phyloP scores from a whole-genome alignment of 1,140 invertebrate species.

The Plodia interpunctella region DNA sequence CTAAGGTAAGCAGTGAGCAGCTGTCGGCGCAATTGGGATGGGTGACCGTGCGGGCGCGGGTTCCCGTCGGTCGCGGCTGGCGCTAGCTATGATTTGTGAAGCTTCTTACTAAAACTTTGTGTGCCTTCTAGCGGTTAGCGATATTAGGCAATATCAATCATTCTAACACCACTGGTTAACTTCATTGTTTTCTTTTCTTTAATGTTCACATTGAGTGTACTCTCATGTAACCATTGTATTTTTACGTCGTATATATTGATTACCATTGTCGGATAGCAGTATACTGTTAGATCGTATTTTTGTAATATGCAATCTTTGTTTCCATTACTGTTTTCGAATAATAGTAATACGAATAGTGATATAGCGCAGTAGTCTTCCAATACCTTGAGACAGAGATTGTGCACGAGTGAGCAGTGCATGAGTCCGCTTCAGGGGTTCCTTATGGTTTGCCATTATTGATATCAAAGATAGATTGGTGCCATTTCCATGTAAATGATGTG shows the following conservation, averaged over 20 bases:
- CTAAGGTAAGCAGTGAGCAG: conserved; percentile 20
- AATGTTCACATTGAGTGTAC: conserved; percentile 30
- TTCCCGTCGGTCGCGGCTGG: too few relatives aligned
- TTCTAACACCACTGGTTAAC: conserved; percentile 40
- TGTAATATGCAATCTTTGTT: conserved; percentile 27
- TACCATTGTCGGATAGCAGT: conserved; percentile 41
- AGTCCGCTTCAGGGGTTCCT: conserved; percentile 68
- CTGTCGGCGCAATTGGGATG: conserved; percentile 16
- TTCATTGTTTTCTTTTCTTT: conserved; percentile 33
- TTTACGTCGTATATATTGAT: conserved; percentile 25
- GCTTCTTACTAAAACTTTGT: conserved; percentile 74
- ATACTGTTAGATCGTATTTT: conserved; percentile 25
- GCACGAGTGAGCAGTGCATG: conserved; percentile 37
- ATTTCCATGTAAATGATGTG: conserved; percentile 74
- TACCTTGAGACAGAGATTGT: conserved; percentile 57
- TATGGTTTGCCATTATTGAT: conserved; percentile 76
- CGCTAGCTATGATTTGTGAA: conserved; percentile 53
- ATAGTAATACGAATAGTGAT: conserved; percentile 61
- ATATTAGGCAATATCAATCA: conserved; percentile 64
- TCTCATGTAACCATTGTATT: conserved; percentile 29
- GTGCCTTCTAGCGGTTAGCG: conserved; percentile 75
- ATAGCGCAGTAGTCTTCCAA: conserved; percentile 76
- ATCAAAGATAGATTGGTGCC: conserved; percentile 77
- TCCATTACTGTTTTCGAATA: conserved; percentile 50
- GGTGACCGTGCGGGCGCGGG: conserved; percentile 22